Conservation (phyloP, 2,113 vertebrate genomes). For the Neolamprologus ventralis region DNA sequence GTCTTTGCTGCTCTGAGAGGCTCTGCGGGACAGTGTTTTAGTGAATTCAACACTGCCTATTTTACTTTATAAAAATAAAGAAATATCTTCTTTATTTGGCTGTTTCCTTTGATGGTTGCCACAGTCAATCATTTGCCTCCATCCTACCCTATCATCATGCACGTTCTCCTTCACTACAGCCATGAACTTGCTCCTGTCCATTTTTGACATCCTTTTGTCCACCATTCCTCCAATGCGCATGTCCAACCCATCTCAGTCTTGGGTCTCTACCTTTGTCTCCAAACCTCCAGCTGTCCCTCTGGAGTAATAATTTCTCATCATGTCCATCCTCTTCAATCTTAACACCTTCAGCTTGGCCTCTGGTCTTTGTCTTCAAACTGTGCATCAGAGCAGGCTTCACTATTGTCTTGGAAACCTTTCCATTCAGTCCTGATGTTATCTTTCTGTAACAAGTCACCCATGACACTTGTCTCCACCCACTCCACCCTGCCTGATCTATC, state of each 20-base stretch:
- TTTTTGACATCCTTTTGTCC: neutral
- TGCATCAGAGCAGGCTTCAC: neutral
- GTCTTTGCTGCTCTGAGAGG: neutral
- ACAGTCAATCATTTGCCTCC: neutral
- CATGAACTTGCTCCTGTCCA: neutral
- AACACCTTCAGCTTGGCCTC: neutral
- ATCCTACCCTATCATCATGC: neutral
- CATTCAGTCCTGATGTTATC: neutral
- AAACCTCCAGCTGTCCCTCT: neutral
- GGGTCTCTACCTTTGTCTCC: neutral
- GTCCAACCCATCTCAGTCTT: neutral
- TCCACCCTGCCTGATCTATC: neutral
- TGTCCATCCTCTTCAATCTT: neutral
- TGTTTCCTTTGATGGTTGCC: neutral
- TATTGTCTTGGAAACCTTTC: neutral
- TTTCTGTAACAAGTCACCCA: neutral
- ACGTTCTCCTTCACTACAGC: neutral
- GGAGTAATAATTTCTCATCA: neutral
- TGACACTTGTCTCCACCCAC: neutral
- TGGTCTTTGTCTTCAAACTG: neutral
- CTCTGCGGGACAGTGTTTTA: neutral
- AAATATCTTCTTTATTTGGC: neutral
- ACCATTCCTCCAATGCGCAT: neutral
- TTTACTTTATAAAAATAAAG: neutral
- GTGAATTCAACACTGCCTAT: neutral